These are phyloP conservation scores for Myripristis jacobus DNA, from an alignment of 2,797 vertebrate genomes.

Conservation along the genomic window DNA sequence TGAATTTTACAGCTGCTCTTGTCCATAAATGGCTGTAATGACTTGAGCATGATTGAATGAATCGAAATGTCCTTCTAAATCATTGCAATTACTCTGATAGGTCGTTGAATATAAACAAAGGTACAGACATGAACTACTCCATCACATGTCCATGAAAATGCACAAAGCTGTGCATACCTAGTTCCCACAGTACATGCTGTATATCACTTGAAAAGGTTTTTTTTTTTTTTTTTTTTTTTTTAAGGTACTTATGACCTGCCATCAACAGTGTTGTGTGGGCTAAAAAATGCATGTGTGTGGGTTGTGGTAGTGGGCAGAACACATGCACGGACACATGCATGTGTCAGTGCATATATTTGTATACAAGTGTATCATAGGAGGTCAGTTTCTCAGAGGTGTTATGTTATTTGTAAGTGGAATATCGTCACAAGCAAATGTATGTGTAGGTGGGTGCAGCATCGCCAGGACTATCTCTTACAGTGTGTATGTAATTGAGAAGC, in stretches of 20 bases:
- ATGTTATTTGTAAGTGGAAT: not conserved
- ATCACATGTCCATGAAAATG: constrained; percentile 32
- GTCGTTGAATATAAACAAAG: constrained; percentile 58
- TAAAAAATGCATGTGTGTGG: constrained; percentile 18
- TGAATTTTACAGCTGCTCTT: constrained; percentile 46
- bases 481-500: not conserved
- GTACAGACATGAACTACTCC: not conserved
- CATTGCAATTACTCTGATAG: constrained; percentile 60
- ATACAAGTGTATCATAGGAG: not conserved
- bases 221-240: constrained; percentile 2
- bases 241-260: constrained; percentile 29
- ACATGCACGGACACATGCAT: not conserved
- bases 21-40: constrained; percentile 56
- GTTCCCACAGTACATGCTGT: not conserved
- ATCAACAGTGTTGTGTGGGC: constrained; percentile 15
- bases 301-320: not conserved
- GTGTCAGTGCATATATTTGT: constrained; percentile 4
- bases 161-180: constrained; percentile 11
- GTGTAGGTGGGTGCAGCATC: not conserved
- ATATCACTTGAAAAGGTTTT: constrained; percentile 29
- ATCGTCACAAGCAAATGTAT: too few relatives aligned
- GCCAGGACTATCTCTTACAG: not conserved
- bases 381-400: not conserved
- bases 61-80: constrained; percentile 53
- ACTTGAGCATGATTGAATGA: constrained; percentile 44